Base-by-base conservation (phyloP, 2,888 invertebrate genomes). In the Eupithecia tripunctaria region DNA sequence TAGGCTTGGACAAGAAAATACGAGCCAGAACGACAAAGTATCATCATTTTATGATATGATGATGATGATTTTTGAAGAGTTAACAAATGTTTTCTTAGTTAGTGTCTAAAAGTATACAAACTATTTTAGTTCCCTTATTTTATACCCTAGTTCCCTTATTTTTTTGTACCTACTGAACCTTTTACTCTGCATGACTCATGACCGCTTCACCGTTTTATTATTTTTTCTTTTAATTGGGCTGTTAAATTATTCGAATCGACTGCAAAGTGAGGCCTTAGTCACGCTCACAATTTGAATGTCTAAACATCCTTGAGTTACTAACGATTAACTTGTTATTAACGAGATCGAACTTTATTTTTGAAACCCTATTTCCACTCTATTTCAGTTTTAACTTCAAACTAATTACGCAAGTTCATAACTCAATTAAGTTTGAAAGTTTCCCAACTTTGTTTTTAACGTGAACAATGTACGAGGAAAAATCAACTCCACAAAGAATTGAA, bases 231-330 rank as follows among this genome's bases (percentile, higher is more conserved):
- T 84, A 84, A 85, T 85, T 84, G 82, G 82, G 81, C 78, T 79
- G 79, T 80, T 83, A 83, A 84, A 84, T 84, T 85, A 83, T 82
- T 79, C 77, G 80, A 79, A 86, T 82, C 78, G 81, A 81, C 79
- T 79, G 78, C 78, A 73, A 79, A 80, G 79, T 82, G 82, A 82
- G 80, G 76, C 72, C 73, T 75, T 76, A 72, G 76, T 76, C 73
- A 74, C 71, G 71, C 75, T 76, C 64, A 63, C 69, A 76, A 73
- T 77, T 75, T 73, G 62, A 72, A 76, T 69, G 74, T 71, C 68
- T 71, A 66, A 63, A 63, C 36, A 36, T 63, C n/a, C 18, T 63
- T 63, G 21, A 36, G 32, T 63, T n/a, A 29, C 6, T 56, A 25
- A 25, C 25, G 5, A 25, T 56, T 25, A 75, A 68, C 51, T 68